phyloP scores from a whole-genome alignment of 2,113 vertebrate species.

The Okapia johnstoni region DNA sequence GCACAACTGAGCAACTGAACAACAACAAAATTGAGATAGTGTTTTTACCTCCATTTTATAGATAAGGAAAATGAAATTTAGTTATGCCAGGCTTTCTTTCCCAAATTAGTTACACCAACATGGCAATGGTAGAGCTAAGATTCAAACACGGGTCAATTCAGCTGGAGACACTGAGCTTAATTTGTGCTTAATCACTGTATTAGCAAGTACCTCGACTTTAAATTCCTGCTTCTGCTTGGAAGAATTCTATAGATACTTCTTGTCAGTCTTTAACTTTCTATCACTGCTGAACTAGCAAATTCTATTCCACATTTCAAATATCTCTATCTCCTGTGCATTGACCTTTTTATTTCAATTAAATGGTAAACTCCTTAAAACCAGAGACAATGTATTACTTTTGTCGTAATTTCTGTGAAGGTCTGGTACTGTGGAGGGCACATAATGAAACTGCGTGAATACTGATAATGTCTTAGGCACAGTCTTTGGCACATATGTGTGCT shows the following conservation, averaged over 20 bases:
- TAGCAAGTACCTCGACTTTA: neutral
- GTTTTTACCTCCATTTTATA: neutral
- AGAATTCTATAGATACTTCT: neutral
- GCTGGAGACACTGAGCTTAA: neutral
- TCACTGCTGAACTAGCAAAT: neutral
- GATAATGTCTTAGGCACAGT: neutral
- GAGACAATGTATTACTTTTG: neutral
- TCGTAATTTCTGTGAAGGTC: neutral
- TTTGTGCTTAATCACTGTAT: neutral
- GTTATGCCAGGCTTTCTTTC: neutral
- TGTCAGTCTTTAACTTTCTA: neutral
- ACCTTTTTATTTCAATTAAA: neutral
- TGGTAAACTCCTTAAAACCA: neutral
- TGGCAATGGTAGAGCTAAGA: neutral
- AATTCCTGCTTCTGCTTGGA: neutral
- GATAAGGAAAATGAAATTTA: conserved; percentile 2
- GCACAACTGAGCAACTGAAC: neutral
- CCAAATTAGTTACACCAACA: neutral
- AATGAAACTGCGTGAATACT: neutral
- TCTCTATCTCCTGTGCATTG: neutral
- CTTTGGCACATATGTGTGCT: neutral
- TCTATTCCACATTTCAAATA: neutral
- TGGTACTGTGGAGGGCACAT: neutral
- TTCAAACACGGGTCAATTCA: neutral
- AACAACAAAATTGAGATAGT: neutral